A percentile compares a stretch with the other conserved stretches of the same genome.
These are phyloP conservation scores for Drosophila navojoa DNA, from an alignment of 1,140 invertebrate genomes.

Conservation along the genomic window DNA sequence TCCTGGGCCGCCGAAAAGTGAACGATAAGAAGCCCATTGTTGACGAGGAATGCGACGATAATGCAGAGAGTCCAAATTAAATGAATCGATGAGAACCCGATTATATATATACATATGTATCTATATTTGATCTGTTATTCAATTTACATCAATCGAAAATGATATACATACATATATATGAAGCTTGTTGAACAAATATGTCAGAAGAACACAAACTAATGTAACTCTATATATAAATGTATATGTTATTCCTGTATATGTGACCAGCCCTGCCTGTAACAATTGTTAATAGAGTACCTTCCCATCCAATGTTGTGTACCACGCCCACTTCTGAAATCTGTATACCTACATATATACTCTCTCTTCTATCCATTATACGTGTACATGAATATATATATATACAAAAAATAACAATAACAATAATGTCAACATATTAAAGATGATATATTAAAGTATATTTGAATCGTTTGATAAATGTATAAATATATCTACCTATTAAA, in stretches of 20 bases:
- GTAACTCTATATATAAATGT: constrained; percentile 3
- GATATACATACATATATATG: constrained; percentile 9
- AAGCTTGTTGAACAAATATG: constrained; percentile 18
- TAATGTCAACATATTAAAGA: constrained; percentile 22
- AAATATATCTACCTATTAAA: constrained; percentile 50
- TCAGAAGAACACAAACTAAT: constrained; percentile 25
- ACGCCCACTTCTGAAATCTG: constrained; percentile 21
- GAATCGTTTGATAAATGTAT: constrained; percentile 46
- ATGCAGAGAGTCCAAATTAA: constrained; percentile 53
- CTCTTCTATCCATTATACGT: constrained; percentile 25
- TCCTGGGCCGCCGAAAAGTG: constrained; percentile 67
- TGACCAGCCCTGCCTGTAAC: constrained; percentile 31
- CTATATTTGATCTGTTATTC: constrained; percentile 18
- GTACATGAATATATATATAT: constrained; percentile 7
- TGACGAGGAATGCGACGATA: constrained; percentile 65
- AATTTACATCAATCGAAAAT: constrained; percentile 6
- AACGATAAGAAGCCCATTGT: constrained; percentile 78
- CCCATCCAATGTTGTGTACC: constrained; percentile 17
- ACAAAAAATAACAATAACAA: constrained; percentile 6
- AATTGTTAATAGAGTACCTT: constrained; percentile 47
- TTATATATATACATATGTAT: constrained; percentile 2
- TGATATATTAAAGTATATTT: constrained; percentile 33
- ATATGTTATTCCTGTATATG: constrained; percentile 2
- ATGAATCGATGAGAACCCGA: not conserved
- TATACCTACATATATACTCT: constrained; percentile 17